Base-by-base conservation (phyloP, 2,888 invertebrate species). In the Argyresthia goedartella region DNA sequence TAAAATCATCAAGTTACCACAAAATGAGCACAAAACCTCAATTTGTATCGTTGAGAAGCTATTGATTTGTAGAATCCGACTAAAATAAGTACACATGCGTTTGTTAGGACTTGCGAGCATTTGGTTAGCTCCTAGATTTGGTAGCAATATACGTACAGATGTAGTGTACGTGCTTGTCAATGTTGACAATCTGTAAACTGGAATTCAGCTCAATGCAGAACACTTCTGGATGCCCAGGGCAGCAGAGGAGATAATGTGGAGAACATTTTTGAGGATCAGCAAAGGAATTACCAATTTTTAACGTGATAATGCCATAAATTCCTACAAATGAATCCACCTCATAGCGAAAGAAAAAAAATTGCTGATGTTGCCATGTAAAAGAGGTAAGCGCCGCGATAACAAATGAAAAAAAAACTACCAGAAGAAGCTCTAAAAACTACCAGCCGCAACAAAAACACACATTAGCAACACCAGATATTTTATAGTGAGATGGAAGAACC, bases 121-220 rank as follows among this genome's bases (percentile, higher is more conserved):
- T 50, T 10, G 6, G 33, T 8, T 33, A 11, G 10, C 59, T 53
- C 63, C 64, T 59, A 53, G 53, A 60, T 64, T 74, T 71, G 55
- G 65, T 64, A 52, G 76, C 69, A 42, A 13, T 44, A 73, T 68
- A 72, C 77, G 67, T 81, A n/a, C n/a, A n/a, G n/a, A n/a, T n/a
- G n/a, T n/a, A n/a, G n/a, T n/a, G n/a, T n/a, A 84, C 50, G 81
- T 82, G 72, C 76, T 81, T 78, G 82, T 81, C 80, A 80, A 78
- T 80, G 76, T 74, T 78, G 72, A 73, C 71, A 71, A 66, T 60
- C 25, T 48, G 46, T 25, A 46, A 46, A 33, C 46, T 46, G 16
- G 16, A 4, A 25, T 46, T 15, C 33, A 46, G 46, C 33, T 16
- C 44, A 44, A 10, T 44, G 44, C 44, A 44, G 44, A 15, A 44